Conservation (phyloP, 2,888 invertebrate species). For the Agriopis leucophaearia region DNA sequence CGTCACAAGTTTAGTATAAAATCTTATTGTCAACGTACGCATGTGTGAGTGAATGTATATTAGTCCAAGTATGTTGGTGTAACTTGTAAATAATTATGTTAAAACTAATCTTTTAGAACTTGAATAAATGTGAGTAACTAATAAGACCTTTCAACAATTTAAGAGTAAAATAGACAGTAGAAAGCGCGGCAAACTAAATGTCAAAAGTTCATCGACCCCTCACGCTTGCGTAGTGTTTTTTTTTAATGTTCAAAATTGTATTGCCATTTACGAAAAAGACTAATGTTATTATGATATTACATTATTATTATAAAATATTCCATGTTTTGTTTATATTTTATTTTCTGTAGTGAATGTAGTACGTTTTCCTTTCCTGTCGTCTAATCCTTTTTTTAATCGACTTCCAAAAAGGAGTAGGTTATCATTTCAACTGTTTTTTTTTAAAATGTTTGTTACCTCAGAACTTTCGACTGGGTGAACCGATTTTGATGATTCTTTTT, state of each 20-base stretch:
- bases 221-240: constrained; percentile 58
- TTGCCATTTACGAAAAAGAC: constrained; percentile 84
- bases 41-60: constrained; percentile 20
- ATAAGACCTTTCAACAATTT: constrained; percentile 22
- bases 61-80: constrained; percentile 13
- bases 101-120: constrained; percentile 34
- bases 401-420: too few species aligned
- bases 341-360: constrained; percentile 37
- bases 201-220: constrained; percentile 46
- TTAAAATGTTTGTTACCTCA: too few species aligned
- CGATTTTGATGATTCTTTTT: too few species aligned
- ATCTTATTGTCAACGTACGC: constrained; percentile 31
- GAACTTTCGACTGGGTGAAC: too few species aligned
- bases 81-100: constrained; percentile 41
- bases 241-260: constrained; percentile 83
- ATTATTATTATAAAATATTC: constrained; percentile 66
- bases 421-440: too few species aligned
- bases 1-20: constrained; percentile 40
- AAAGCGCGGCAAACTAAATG: constrained; percentile 41
- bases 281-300: constrained; percentile 69
- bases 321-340: constrained; percentile 52
- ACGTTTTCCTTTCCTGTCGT: constrained; percentile 27
- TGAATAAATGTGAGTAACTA: constrained; percentile 21
- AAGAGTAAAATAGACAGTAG: constrained; percentile 29
- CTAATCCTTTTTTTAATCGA: neutral